Conservation (phyloP, 2,797 vertebrate genomes). For the Champsocephalus gunnari region DNA sequence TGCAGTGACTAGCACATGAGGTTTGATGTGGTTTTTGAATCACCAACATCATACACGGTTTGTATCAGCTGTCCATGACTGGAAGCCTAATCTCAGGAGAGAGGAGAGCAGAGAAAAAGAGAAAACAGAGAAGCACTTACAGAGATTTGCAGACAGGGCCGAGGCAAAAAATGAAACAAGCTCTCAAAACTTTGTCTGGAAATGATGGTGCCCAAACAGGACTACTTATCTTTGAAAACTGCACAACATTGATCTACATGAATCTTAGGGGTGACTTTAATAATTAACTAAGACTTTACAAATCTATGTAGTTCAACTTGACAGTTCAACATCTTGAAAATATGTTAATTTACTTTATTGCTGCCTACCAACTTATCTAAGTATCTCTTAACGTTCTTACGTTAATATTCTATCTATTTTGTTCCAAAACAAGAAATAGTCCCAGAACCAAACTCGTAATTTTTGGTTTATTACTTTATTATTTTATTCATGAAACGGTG, state of each 20-base stretch:
- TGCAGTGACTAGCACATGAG: slow-evolving; percentile 53
- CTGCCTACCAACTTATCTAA: neutral
- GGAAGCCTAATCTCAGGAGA: slow-evolving; percentile 67
- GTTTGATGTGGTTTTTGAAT: slow-evolving; percentile 72
- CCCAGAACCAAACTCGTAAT: neutral
- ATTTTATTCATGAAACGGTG: neutral
- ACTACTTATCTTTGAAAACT: slow-evolving; percentile 1
- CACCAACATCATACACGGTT: slow-evolving; percentile 37
- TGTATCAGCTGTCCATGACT: slow-evolving; percentile 61
- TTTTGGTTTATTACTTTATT: neutral
- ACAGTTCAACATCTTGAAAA: neutral
- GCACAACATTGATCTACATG: neutral
- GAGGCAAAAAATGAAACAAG: slow-evolving; percentile 43
- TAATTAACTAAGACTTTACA: slow-evolving; percentile 7
- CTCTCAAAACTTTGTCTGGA: slow-evolving; percentile 45
- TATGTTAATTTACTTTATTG: neutral
- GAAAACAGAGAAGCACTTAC: slow-evolving; percentile 54
- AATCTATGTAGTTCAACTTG: neutral
- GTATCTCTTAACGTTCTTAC: too few species aligned
- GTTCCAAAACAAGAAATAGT: neutral
- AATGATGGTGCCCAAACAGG: slow-evolving; percentile 30
- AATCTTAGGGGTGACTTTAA: neutral
- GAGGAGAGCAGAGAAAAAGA: slow-evolving; percentile 22
- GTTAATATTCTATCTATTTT: neutral
- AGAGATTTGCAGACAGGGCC: slow-evolving; percentile 38